A percentile compares a stretch with the other conserved stretches of the same genome.
Conservation (phyloP, 1,140 invertebrate species). For the Rhizoglyphus robini region DNA sequence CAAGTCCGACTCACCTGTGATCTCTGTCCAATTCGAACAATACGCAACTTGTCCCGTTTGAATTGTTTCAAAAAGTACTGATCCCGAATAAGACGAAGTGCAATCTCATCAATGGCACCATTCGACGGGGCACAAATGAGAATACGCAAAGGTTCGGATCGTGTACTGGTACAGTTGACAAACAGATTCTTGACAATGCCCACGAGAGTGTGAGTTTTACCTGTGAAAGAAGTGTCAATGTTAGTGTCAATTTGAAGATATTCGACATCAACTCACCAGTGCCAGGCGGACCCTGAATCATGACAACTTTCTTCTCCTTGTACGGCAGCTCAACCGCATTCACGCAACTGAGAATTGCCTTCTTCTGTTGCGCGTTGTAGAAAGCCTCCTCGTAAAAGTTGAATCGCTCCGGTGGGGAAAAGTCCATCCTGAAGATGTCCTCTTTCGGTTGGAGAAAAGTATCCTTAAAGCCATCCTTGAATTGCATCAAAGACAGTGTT, state of each 20-base stretch:
- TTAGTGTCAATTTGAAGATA: no score
- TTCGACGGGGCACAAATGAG: slow-evolving; percentile 68
- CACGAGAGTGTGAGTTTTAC: slow-evolving; percentile 53
- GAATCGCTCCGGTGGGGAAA: background rate
- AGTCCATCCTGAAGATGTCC: background rate
- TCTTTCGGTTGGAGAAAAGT: background rate
- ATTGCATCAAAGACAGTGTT: background rate
- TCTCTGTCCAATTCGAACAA: background rate
- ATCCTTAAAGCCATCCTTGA: background rate
- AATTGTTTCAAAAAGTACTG: background rate
- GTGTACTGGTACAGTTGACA: slow-evolving; percentile 11
- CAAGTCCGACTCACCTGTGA: background rate
- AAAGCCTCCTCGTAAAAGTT: background rate
- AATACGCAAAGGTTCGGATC: slow-evolving; percentile 35
- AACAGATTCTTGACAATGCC: slow-evolving; percentile 47
- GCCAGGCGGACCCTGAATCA: slow-evolving; percentile 55
- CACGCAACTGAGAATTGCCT: background rate
- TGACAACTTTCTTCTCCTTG: background rate
- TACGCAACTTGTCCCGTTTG: background rate
- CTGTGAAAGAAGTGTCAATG: no score
- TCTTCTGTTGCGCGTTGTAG: background rate
- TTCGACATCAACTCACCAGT: no score
- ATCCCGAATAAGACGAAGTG: slow-evolving; percentile 33
- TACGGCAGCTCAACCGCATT: background rate
- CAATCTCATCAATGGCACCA: slow-evolving; percentile 60